Percentiles rank a stretch among this genome's conserved stretches.
Conservation (phyloP, 1,140 invertebrate species). For the Hylaeus anthracinus region DNA sequence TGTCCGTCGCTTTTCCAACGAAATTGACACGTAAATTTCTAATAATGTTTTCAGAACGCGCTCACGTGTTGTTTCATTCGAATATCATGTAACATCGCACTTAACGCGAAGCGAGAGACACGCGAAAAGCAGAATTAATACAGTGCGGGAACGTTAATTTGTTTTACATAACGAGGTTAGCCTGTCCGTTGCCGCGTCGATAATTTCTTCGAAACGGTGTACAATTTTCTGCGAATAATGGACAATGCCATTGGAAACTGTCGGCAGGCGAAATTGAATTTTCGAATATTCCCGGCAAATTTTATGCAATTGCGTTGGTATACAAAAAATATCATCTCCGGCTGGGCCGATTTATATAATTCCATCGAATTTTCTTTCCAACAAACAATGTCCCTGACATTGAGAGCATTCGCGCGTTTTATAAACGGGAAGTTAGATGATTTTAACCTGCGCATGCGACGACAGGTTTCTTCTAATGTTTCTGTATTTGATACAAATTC, state of each 20-base stretch:
- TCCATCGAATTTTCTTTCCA: too few species aligned
- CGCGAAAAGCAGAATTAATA: slow-evolving; percentile 45
- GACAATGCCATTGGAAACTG: not conserved
- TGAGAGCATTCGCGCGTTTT: too few species aligned
- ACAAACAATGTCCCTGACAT: too few species aligned
- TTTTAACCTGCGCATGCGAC: too few species aligned
- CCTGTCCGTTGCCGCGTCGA: slow-evolving; percentile 17
- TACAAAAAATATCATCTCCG: too few species aligned
- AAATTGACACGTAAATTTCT: slow-evolving; percentile 29
- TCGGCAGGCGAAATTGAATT: not conserved
- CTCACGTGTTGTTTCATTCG: slow-evolving; percentile 3
- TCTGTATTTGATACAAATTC: too few species aligned
- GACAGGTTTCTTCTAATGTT: not conserved
- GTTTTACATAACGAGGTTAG: slow-evolving; percentile 24
- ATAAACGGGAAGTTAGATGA: too few species aligned
- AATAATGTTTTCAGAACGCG: not conserved
- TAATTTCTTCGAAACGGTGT: slow-evolving; percentile 16
- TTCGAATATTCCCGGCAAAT: not conserved
- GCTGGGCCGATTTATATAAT: too few species aligned
- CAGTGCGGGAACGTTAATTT: slow-evolving; percentile 38
- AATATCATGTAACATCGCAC: not conserved
- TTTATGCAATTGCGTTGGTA: not conserved
- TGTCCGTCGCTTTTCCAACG: not conserved
- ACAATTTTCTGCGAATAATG: not conserved
- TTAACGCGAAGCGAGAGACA: not conserved